Evolutionary conservation across 1,140 invertebrate species (phyloP).

Genomic region (Bicyclus anynana): DNA sequence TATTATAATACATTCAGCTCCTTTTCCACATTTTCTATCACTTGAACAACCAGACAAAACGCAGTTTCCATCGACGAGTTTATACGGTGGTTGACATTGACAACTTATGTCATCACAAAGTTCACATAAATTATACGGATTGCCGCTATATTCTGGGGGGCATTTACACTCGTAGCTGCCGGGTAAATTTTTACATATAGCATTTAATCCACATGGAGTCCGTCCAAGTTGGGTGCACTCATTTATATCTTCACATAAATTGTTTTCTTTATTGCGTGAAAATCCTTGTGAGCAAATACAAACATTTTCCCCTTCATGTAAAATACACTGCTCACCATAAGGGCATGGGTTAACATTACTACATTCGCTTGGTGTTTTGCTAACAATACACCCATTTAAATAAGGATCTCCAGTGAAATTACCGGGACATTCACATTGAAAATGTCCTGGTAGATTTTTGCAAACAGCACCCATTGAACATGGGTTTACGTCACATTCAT

Average conservation of each 20-base stretch:
- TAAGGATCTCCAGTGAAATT: conserved; percentile 84
- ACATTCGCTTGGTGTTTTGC: conserved; percentile 81
- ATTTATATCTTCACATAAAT: conserved; percentile 90
- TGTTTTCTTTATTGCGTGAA: conserved; percentile 83
- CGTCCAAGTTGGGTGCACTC: conserved; percentile 89
- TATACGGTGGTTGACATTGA: conserved; percentile 91
- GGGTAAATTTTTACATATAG: conserved; percentile 93
- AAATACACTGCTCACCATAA: conserved; percentile 89
- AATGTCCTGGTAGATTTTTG: conserved; percentile 91
- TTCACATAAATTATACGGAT: conserved; percentile 91
- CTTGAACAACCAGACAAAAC: conserved; percentile 89
- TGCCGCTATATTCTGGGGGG: conserved; percentile 90
- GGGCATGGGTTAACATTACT: conserved; percentile 87
- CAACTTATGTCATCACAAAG: conserved; percentile 90
- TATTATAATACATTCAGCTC: conserved; percentile 92
- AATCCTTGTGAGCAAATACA: conserved; percentile 93
- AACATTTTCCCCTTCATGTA: conserved; percentile 86
- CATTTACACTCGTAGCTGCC: conserved; percentile 97
- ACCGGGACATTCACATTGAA: conserved; percentile 91
- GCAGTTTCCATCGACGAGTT: conserved; percentile 88
- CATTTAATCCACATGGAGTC: conserved; percentile 89
- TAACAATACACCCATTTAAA: conserved; percentile 83
- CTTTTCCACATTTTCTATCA: conserved; percentile 86
- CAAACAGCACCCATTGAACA: conserved; percentile 91
- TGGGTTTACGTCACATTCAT: conserved; percentile 89